Evolutionary conservation across 2,888 invertebrate species (phyloP), one percentile per base, ranked within the genome.

Genomic region (Pachydiplax longipennis): DNA sequence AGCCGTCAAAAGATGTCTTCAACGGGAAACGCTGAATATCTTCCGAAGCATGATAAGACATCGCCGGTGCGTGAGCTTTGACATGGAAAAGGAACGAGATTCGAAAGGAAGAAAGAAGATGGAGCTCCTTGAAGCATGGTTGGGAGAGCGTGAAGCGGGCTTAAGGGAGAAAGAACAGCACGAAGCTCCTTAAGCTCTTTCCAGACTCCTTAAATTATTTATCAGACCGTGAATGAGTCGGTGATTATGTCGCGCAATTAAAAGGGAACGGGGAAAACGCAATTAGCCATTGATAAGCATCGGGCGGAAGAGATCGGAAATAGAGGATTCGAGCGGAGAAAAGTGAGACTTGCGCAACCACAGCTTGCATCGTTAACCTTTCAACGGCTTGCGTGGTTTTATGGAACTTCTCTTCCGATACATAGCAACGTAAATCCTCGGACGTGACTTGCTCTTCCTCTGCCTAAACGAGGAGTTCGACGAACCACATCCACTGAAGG

Each of bases 251-350:
- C 25, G 22, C 61, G 87, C 61, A 87, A 87, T 87, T 87, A 87
- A 87, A 61, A 37, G 87, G 25, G 53, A 58, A 58, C 48, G 58
- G n/a, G n/a, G 58, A 44, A 18, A 61, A 18, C 25, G 58, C 61
- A 87, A 87, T 87, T 87, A 61, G 61, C 35, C 58, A 87, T 87
- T 87, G 87, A 87, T 87, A 87, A 87, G 58, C 37, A 87, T 87
- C 87, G 61, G 8, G 87, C 22, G 53, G 31, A 22, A 83, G 83
- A 73, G 73, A 73, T 73, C 73, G 73, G 31, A 73, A 25, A 73
- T 25, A 31, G 73, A 25, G 13, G 73, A 31, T 31, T 73, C 25
- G 22, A 65, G 25, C 31, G 2, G 22, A n/a, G 12, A 8, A 65
- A 65, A 65, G 65, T 73, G 73, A 25, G 13, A 31, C 73, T 73